A percentile compares a stretch with the other conserved stretches of the same genome.
These are phyloP conservation scores for Danaus melanippus DNA, from an alignment of 1,140 invertebrate genomes.

Conservation along the genomic window DNA sequence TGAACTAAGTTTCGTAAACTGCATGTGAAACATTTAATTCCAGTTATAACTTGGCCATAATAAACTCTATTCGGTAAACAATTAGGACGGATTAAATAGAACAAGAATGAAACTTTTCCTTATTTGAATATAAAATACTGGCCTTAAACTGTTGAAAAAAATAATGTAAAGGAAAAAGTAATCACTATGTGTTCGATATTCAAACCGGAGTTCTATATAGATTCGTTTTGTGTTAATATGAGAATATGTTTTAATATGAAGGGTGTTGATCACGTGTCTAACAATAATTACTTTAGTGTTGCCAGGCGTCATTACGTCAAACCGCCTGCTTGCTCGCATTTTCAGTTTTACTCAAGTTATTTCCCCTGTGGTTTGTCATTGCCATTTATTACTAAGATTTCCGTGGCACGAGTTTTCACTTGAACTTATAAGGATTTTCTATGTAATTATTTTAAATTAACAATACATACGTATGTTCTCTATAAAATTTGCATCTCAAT, in stretches of 20 bases:
- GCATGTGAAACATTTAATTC: too few relatives aligned
- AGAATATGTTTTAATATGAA: conserved; percentile 43
- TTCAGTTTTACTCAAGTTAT: conserved; percentile 59
- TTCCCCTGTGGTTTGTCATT: conserved; percentile 52
- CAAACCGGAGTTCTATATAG: conserved; percentile 12
- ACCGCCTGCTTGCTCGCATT: conserved; percentile 46
- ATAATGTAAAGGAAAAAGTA: conserved; percentile 7
- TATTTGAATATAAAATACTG: not conserved
- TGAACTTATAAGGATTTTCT: conserved; percentile 24
- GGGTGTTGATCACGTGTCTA: conserved; percentile 51
- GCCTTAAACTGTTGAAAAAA: not conserved
- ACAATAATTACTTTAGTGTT: conserved; percentile 63
- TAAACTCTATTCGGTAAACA: too few relatives aligned
- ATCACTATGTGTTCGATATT: conserved; percentile 2
- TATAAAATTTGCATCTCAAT: too few relatives aligned
- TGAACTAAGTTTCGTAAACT: too few relatives aligned
- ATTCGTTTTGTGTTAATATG: conserved; percentile 17
- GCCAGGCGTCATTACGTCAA: conserved; percentile 49
- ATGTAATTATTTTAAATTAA: conserved; percentile 1
- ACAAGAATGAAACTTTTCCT: too few relatives aligned
- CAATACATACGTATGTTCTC: too few relatives aligned
- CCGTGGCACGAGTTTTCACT: conserved; percentile 29
- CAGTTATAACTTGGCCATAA: too few relatives aligned
- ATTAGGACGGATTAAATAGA: too few relatives aligned
- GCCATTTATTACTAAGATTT: conserved; percentile 61